Evolutionary conservation across 2,113 vertebrate genomes (phyloP).

Genomic region (Trogon surrucura): DNA sequence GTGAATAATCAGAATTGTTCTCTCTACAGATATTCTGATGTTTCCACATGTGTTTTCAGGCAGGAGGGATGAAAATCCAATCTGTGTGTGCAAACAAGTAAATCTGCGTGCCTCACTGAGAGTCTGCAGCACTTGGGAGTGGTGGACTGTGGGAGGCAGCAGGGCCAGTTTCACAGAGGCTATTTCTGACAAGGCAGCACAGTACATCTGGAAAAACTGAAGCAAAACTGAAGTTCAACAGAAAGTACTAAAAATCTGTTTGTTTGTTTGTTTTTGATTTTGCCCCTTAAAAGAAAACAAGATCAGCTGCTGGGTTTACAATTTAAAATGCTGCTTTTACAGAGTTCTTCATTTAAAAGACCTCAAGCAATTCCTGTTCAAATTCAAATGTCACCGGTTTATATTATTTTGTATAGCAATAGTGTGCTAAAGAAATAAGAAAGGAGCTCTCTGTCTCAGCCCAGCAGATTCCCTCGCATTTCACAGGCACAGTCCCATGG

Average conservation of each 20-base stretch:
- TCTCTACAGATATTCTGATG: neutral
- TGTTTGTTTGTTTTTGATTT: neutral
- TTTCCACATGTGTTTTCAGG: neutral
- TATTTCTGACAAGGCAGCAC: neutral
- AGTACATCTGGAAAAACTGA: neutral
- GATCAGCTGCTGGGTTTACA: neutral
- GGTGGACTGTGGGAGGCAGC: neutral
- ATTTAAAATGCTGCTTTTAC: neutral
- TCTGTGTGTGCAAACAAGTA: neutral
- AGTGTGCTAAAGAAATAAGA: accelerated
- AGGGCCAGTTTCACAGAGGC: neutral
- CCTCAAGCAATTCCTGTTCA: neutral
- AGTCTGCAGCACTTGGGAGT: neutral
- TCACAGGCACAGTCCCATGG: accelerated
- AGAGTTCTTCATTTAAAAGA: neutral
- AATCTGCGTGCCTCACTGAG: neutral
- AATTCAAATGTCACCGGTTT: neutral
- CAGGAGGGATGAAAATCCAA: neutral
- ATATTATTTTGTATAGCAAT: accelerated
- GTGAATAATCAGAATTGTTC: neutral
- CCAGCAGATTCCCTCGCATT: neutral
- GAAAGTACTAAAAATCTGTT: neutral
- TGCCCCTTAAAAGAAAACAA: neutral
- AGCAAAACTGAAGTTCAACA: neutral
- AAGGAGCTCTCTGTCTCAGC: neutral